Evolutionary conservation across 2,888 invertebrate genomes (phyloP).

Genomic region (Oxytorus armatus): DNA sequence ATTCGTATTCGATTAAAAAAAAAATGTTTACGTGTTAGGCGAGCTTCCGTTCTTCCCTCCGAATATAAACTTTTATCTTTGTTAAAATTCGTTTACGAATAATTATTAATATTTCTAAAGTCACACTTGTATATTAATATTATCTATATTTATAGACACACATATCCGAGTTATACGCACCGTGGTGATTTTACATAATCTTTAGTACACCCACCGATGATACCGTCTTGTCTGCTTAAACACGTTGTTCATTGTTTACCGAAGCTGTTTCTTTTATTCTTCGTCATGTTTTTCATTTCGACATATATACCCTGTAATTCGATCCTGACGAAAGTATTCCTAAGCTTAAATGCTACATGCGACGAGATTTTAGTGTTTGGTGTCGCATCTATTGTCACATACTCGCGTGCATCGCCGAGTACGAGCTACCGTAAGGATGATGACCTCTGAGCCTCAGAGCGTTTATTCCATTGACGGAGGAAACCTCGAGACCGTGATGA

Average conservation of each 20-base stretch:
- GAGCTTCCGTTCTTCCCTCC: constrained; percentile 65
- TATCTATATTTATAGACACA: constrained; percentile 38
- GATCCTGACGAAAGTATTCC: constrained; percentile 37
- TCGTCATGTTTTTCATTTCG: background rate
- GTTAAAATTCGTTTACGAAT: constrained; percentile 52
- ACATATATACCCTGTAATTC: constrained; percentile 44
- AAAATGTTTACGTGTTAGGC: constrained; percentile 50
- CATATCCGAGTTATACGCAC: constrained; percentile 52
- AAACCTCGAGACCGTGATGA: constrained; percentile 77
- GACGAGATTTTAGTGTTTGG: too few species aligned
- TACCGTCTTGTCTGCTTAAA: constrained; percentile 49
- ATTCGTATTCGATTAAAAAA: constrained; percentile 45
- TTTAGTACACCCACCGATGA: constrained; percentile 48
- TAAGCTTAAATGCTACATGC: too few species aligned
- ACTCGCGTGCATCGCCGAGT: constrained; percentile 83
- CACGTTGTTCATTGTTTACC: constrained; percentile 49
- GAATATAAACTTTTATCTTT: constrained; percentile 42
- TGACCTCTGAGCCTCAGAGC: constrained; percentile 80
- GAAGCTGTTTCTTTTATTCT: constrained; percentile 24
- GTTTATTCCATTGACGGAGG: constrained; percentile 76
- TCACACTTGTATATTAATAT: constrained; percentile 61
- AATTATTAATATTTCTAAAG: constrained; percentile 66
- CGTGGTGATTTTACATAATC: constrained; percentile 36
- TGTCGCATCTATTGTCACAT: constrained; percentile 75
- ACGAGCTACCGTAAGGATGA: constrained; percentile 80